Evolutionary conservation across 1,140 invertebrate genomes (phyloP).

Genomic region (Aphelenchoides avenae): DNA sequence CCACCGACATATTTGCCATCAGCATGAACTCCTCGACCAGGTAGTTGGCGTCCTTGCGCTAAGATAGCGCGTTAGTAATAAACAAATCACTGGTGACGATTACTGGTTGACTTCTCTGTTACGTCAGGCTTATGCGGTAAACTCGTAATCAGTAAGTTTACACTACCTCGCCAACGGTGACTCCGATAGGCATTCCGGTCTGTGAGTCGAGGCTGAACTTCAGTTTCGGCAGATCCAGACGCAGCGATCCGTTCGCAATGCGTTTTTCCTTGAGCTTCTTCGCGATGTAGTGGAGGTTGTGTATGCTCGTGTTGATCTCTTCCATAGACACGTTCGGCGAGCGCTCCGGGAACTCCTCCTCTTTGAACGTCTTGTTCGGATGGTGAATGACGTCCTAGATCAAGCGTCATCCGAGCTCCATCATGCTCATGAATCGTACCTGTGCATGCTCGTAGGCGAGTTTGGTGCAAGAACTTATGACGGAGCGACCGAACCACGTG

Average conservation of each 20-base stretch:
- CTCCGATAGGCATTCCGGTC: slow-evolving; percentile 36
- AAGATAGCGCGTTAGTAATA: no score
- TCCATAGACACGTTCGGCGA: no score
- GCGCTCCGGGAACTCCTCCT: slow-evolving; percentile 33
- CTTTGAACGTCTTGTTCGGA: slow-evolving; percentile 65
- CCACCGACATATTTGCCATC: slow-evolving; percentile 87
- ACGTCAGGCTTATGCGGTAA: no score
- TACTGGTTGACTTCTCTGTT: no score
- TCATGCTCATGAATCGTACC: no score
- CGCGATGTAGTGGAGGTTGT: slow-evolving; percentile 38
- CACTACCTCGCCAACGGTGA: slow-evolving; percentile 40
- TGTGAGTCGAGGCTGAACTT: slow-evolving; percentile 58
- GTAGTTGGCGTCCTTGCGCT: slow-evolving; percentile 78
- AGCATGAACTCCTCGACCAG: slow-evolving; percentile 98
- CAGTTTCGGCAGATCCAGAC: slow-evolving; percentile 52
- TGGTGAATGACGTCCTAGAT: slow-evolving; percentile 69
- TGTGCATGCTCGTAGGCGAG: slow-evolving; percentile 51
- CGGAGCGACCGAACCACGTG: slow-evolving; percentile 80
- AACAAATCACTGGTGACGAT: no score
- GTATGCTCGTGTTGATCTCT: slow-evolving; percentile 8
- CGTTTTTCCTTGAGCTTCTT: slow-evolving; percentile 42
- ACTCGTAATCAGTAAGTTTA: background rate
- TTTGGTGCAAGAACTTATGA: slow-evolving; percentile 69
- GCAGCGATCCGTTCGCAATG: slow-evolving; percentile 42
- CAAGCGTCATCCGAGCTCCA: no score